Evolutionary conservation across 2,797 vertebrate genomes (phyloP).

Genomic region (Selene dorsalis): DNA sequence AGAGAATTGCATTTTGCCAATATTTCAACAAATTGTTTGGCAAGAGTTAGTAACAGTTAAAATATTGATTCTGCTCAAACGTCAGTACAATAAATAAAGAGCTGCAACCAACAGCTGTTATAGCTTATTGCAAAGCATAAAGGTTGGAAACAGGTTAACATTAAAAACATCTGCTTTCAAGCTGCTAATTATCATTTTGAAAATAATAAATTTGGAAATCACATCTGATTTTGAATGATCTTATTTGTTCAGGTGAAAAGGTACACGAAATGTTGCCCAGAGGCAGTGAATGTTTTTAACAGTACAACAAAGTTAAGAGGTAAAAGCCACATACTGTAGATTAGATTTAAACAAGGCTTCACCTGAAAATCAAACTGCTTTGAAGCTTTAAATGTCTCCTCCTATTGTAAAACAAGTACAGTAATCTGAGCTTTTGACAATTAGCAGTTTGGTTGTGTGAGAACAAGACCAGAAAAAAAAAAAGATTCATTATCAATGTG

Average conservation of each 20-base stretch:
- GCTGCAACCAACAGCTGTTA: no score
- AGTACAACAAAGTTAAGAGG: background rate
- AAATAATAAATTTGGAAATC: background rate
- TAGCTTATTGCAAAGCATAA: background rate
- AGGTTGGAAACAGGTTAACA: background rate
- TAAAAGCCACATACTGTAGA: background rate
- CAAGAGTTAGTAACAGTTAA: no score
- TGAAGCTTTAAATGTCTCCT: background rate
- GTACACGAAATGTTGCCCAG: background rate
- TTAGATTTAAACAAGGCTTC: background rate
- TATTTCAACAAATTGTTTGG: background rate
- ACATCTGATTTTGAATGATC: background rate
- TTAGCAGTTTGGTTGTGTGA: background rate
- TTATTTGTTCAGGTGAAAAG: background rate
- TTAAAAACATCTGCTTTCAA: no score
- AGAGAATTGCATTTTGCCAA: background rate
- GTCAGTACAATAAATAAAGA: background rate
- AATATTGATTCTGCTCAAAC: background rate
- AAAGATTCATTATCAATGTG: conserved; percentile 12
- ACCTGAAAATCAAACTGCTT: no score
- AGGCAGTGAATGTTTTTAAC: background rate
- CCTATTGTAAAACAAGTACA: background rate
- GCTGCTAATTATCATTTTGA: background rate
- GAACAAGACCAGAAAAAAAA: conserved; percentile 12
- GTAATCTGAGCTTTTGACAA: background rate